Conservation (phyloP, 2,888 invertebrate species). For the Oeneis ivallda region DNA sequence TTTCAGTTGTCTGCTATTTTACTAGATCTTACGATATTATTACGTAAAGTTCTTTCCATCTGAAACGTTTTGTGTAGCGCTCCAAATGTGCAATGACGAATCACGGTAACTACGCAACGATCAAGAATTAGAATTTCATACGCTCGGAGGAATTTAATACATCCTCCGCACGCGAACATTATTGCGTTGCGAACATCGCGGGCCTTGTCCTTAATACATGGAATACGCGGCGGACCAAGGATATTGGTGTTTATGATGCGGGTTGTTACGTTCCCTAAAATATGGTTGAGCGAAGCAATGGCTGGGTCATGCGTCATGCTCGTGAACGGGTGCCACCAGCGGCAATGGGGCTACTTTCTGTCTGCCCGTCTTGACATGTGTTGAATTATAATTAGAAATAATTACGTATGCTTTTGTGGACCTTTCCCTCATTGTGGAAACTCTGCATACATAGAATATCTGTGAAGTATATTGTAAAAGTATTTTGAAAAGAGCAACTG, state of each 20-base stretch:
- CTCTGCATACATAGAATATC: no score
- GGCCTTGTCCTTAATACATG: slow-evolving; percentile 39
- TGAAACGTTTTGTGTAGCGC: slow-evolving; percentile 8
- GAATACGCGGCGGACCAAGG: slow-evolving; percentile 23
- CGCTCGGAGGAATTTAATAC: slow-evolving; percentile 28
- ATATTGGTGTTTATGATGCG: slow-evolving; percentile 12
- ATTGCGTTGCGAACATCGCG: slow-evolving; percentile 25
- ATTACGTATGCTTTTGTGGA: no score
- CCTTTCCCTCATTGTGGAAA: no score
- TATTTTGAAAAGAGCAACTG: no score
- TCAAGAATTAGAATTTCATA: slow-evolving; percentile 28
- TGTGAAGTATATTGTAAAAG: no score
- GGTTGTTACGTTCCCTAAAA: no score
- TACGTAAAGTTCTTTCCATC: neutral
- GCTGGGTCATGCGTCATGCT: no score
- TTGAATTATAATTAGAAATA: no score
- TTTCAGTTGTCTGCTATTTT: neutral
- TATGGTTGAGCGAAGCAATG: no score
- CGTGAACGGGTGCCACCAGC: no score
- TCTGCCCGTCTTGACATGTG: no score
- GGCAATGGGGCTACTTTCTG: no score
- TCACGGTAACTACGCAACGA: slow-evolving; percentile 20
- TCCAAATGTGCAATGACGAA: slow-evolving; percentile 22
- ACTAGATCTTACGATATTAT: neutral
- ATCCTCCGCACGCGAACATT: slow-evolving; percentile 37